Base-by-base conservation (phyloP, 37 sponge, comb jelly and placozoan species). In the Chondrosia reniformis region DNA sequence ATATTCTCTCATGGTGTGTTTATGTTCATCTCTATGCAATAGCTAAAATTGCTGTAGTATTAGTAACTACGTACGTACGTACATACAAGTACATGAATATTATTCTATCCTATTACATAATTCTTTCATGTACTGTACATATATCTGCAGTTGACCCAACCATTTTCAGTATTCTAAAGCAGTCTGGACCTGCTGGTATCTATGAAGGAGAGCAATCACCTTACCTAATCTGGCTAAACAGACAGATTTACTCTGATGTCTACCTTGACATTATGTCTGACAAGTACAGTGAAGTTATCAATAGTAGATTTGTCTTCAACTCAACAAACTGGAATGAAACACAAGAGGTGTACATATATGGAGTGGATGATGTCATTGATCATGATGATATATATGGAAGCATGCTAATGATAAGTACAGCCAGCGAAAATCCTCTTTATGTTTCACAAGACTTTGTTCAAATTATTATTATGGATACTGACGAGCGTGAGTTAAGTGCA, bases 361-460 rank as follows among this genome's bases (percentile, higher is more conserved):
- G 86, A 33, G 66, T 82, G 8, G 92, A 94, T 83, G 95, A 94
- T 79, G 80, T 87, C 55, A 65, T 91, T 69, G 92, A 91, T 42
- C 75, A 73, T 21, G 80, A 84, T 25, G 80, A 85, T 39, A 88
- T 88, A 15, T 94, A 94, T 76, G 81, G 76, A 1, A 69, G 79
- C 19, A 38, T 24, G 24, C 10, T 84, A 12, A 24, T 28, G 40
- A 37, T 84, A 17, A 62, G 61, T 4, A 55, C 69, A 21, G 36
- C 54, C 8, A 82, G 83, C 39, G 25, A 19, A 1, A 77, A 84
- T 54, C n/a, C 12, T 19, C 57, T 76, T 22, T 55, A 55, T 58
- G 66, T 17, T 36, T 39, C 67, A 10, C 80, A 61, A 28, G 85
- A 30, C 40, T 83, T 46, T 33, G 63, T 94, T 17, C 81, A 83